phyloP scores from a whole-genome alignment of 2,888 invertebrate species.

The Apantesis nais region DNA sequence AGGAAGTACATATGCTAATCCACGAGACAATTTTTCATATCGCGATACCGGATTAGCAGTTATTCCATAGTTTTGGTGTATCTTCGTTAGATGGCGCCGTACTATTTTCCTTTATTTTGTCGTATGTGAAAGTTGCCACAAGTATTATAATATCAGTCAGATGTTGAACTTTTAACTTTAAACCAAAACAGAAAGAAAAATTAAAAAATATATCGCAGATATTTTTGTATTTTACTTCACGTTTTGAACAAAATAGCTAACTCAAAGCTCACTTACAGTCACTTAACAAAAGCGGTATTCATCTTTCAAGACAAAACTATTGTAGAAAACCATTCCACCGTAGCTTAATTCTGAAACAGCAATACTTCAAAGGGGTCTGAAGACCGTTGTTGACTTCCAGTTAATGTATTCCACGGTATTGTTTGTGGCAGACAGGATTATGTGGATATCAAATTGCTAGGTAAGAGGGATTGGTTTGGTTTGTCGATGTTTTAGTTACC shows the following conservation, averaged over 20 bases:
- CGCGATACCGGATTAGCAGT: too few relatives aligned
- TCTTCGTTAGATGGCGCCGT: too few relatives aligned
- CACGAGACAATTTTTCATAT: too few relatives aligned
- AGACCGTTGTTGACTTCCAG: conserved; percentile 65
- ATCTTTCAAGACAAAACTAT: conserved; percentile 51
- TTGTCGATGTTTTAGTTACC: conserved; percentile 39
- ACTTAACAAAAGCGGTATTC: conserved; percentile 43
- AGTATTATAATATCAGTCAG: too few relatives aligned
- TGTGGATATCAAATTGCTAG: conserved; percentile 63
- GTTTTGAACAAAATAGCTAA: conserved; percentile 10
- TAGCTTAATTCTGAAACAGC: conserved; percentile 49
- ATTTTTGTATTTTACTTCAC: too few relatives aligned
- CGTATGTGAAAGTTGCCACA: too few relatives aligned
- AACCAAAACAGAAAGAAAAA: background rate
- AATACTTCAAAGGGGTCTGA: conserved; percentile 44
- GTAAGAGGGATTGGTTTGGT: conserved; percentile 53
- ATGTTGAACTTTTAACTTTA: background rate
- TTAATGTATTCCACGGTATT: conserved; percentile 80
- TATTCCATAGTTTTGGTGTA: too few relatives aligned
- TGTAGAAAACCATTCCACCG: conserved; percentile 49
- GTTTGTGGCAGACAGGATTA: conserved; percentile 75
- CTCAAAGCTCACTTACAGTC: conserved; percentile 24
- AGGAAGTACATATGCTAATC: too few relatives aligned
- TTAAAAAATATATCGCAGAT: background rate
- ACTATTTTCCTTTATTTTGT: too few relatives aligned